Evolutionary conservation across 1,140 invertebrate genomes (phyloP), one percentile per base, ranked within the genome.

Genomic region (Bombus difficillimus): DNA sequence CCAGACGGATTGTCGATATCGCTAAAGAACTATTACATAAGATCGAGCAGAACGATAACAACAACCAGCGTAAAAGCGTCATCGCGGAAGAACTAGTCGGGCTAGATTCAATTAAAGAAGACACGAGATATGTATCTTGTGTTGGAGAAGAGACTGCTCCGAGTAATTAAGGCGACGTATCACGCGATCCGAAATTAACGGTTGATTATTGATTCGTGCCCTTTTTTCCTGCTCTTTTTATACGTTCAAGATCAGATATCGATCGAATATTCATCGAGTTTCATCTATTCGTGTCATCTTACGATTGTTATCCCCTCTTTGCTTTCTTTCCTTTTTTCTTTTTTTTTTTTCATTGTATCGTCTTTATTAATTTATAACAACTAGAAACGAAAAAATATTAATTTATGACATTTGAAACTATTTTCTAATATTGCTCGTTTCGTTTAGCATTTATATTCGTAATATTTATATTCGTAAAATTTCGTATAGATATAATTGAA

Each of bases 101-200:
- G 53, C 41, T 53, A 69, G 81, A 77, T 83, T 77, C 74, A 83
- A 83, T 83, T 77, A 69, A 77, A 83, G 73, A 77, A 77, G 73
- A 83, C 62, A 69, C 73, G 81, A 37, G 41, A 73, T 57, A 82
- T 69, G 64, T 68, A 73, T 59, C 68, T 57, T 22, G 73, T 3
- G 62, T 57, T 47, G 10, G 64, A 41, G 73, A 34, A 83, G 73
- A 59, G 39, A 8, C 57, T 62, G 68, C 18, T 22, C 2, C 15
- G 10, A 64, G 22, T 77, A 83, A 83, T 83, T 83, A 83, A 83
- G 62, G 43, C 43, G 81, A 47, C 43, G 41, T 74, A 83, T 83
- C 81, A 83, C 81, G 81, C 81, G 81, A 83, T 83, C 73, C 34
- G 8, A 62, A 57, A 77, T 83, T 77, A 68, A 83, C 73, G 32